Percentiles rank a stretch among this genome's conserved stretches.
Conservation (phyloP, 2,888 invertebrate species). For the Barypeithes pellucidus region DNA sequence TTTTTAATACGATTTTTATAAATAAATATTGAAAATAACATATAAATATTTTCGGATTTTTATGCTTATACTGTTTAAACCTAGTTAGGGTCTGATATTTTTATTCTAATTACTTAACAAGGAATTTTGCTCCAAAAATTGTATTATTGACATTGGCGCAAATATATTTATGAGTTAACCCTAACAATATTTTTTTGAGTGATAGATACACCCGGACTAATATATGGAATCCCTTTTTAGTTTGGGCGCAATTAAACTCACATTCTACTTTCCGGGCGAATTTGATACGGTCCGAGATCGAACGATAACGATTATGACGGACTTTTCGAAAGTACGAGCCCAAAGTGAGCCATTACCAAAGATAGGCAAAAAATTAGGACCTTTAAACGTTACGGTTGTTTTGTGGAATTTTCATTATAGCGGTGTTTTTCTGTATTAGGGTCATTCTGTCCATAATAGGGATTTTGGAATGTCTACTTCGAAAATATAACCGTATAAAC, state of each 20-base stretch:
- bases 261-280: constrained; percentile 11
- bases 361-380: constrained; percentile 20
- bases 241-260: constrained; percentile 24
- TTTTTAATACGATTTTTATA: no score
- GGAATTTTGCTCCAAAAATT: no score
- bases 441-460: no score
- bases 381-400: constrained; percentile 1
- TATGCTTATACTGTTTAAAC: no score
- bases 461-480: no score
- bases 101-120: no score
- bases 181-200: no score
- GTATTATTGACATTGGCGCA: no score
- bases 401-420: not conserved
- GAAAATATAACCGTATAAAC: not conserved
- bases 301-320: constrained; percentile 22
- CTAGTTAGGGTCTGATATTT: no score
- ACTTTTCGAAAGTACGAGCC: constrained; percentile 7
- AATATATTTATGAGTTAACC: no score
- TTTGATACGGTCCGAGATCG: constrained; percentile 29
- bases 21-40: no score
- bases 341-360: constrained; percentile 6
- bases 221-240: constrained; percentile 23
- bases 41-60: no score
- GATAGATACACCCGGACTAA: not conserved
- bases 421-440: not conserved